Conservation (phyloP, 2,113 vertebrate species). For the Ursus arctos region DNA sequence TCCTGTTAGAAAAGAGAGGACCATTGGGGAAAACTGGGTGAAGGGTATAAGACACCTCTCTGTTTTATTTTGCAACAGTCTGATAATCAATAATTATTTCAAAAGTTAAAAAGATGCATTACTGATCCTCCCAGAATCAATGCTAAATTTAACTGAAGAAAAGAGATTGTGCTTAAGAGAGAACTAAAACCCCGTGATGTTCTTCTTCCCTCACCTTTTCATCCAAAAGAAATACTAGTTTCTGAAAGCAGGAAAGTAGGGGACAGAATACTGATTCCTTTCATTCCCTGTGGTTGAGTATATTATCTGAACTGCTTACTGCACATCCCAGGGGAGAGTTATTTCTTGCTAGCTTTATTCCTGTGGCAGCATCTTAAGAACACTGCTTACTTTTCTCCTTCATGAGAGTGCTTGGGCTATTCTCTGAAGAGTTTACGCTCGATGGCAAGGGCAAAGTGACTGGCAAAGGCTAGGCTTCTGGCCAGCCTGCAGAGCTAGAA, state of each 20-base stretch:
- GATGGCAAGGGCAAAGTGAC: conserved; percentile 2
- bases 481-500: background rate
- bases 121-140: background rate
- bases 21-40: background rate
- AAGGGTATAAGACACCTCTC: background rate
- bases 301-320: conserved; percentile 68
- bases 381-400: conserved; percentile 40
- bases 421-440: conserved; percentile 60
- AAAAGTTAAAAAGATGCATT: background rate
- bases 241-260: background rate
- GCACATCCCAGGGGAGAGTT: conserved; percentile 47
- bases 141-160: conserved; percentile 10
- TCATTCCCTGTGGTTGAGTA: conserved; percentile 13
- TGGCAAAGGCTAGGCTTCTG: background rate
- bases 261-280: conserved; percentile 44
- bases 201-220: background rate
- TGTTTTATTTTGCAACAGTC: background rate
- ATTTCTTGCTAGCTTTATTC: conserved; percentile 64
- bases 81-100: background rate
- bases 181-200: background rate
- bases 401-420: background rate
- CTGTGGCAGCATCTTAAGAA: conserved; percentile 58
- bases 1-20: background rate
- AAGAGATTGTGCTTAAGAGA: background rate
- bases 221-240: background rate